Base-by-base conservation (phyloP, 2,888 invertebrate species). In the Drosophila neonasuta region DNA sequence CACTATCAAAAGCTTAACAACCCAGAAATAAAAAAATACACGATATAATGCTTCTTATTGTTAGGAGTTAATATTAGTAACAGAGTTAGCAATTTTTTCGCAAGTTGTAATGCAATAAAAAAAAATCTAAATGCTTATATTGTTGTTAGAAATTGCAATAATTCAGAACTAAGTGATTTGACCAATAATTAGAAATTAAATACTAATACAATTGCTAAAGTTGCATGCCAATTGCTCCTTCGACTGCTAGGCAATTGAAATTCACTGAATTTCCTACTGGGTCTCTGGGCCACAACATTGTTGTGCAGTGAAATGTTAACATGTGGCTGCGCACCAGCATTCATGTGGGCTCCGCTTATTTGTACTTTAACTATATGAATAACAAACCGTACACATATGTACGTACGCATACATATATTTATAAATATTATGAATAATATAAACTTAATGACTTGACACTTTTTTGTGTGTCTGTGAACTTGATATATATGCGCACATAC, bases 401-500 rank as follows among this genome's bases (percentile, higher is more conserved):
- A 5, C 34, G 24, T 11, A 44, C 13, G 24, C 15, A 48, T 17
- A 29, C 9, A 29, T 30, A 36, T 15, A 46, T 39, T 15, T 49
- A 57, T 57, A 68, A 68, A 68, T 80, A 79, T 77, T 70, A 81
- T 77, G 70, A 81, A 67, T 82, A 71, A 79, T 79, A 71, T 71
- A 56, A 77, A 68, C 64, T 71, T 71, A 76, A 87, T 83, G 83
- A 83, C 78, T 71, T 71, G 51, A 55, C 87, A 73, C 58, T 66
- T 75, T 71, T 71, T 65, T 58, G n/a, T 39, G 20, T 49, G 30
- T 39, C 24, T 55, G 45, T 20, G 30, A 42, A 45, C n/a, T 24
- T 55, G 54, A 41, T 57, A 50, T 50, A 58, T 48, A 56, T 32
- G 46, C 52, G 13, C 41, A 61, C 59, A 60, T 24, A 42, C 52